These are phyloP conservation scores for Panzeria rudis DNA, from an alignment of 2,888 invertebrate species.

Conservation along the genomic window DNA sequence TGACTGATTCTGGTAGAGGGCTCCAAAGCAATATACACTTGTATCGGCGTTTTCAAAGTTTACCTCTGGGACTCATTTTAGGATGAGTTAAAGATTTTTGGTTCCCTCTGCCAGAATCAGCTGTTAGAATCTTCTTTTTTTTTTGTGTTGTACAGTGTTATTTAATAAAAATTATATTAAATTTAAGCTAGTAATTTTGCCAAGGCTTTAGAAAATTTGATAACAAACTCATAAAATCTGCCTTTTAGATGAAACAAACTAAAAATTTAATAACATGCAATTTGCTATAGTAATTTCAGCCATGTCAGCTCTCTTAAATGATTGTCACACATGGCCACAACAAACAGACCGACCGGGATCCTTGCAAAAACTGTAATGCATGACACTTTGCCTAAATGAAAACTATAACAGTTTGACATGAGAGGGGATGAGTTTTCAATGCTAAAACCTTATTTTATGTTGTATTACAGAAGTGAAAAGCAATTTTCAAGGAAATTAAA, in stretches of 20 bases:
- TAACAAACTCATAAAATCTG: not conserved
- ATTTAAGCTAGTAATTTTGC: not conserved
- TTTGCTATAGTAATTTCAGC: slow-evolving; percentile 2
- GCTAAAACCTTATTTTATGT: slow-evolving; percentile 6
- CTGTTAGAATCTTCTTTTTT: no score
- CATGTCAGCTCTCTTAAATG: slow-evolving; percentile 20
- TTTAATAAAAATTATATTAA: not conserved
- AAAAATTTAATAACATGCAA: slow-evolving; percentile 55
- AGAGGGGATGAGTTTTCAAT: not conserved
- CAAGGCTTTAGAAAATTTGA: slow-evolving; percentile 8
- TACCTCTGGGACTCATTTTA: no score
- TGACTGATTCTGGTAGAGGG: no score
- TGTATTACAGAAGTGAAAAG: not conserved
- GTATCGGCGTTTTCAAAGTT: no score
- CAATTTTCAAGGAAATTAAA: slow-evolving; percentile 13
- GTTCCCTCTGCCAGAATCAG: no score
- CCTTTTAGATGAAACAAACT: not conserved
- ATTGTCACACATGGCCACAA: slow-evolving; percentile 16
- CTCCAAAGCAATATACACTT: no score
- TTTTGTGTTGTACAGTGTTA: no score
- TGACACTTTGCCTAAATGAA: not conserved
- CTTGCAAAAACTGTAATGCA: not conserved
- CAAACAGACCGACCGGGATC: not conserved
- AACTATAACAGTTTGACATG: slow-evolving; percentile 3
- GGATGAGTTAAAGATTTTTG: no score